A percentile compares a stretch with the other conserved stretches of the same genome.
Evolutionary conservation across 1,140 invertebrate genomes (phyloP).

Genomic region (Dendroctonus valens): DNA sequence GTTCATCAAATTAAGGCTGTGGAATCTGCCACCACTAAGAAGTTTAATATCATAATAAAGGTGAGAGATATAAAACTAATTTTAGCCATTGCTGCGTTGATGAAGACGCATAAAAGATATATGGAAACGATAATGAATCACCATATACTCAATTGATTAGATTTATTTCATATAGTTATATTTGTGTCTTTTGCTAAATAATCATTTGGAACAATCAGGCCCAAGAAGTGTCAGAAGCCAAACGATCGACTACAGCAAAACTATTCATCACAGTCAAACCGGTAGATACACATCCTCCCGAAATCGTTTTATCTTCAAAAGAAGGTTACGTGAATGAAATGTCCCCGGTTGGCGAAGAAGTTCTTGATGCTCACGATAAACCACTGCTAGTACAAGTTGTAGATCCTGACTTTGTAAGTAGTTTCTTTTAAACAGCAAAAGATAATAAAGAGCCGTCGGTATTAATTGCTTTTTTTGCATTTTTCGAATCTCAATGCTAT

Average conservation of each 20-base stretch:
- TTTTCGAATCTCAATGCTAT: too few relatives aligned
- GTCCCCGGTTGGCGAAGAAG: constrained; percentile 76
- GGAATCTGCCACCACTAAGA: constrained; percentile 70
- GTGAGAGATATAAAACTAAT: constrained; percentile 47
- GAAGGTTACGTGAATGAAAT: constrained; percentile 85
- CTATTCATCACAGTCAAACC: constrained; percentile 77
- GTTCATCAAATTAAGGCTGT: constrained; percentile 78
- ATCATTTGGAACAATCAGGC: constrained; percentile 55
- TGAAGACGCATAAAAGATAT: background rate
- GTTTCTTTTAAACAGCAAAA: background rate
- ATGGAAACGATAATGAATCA: background rate
- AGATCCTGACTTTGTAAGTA: constrained; percentile 78
- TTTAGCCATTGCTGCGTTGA: too few relatives aligned
- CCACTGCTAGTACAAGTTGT: constrained; percentile 72
- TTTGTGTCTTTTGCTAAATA: too few relatives aligned
- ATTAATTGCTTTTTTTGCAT: too few relatives aligned
- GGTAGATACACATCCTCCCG: constrained; percentile 80
- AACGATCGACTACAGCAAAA: constrained; percentile 78
- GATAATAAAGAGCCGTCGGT: too few relatives aligned
- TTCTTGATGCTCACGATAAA: constrained; percentile 64
- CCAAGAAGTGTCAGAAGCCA: constrained; percentile 74
- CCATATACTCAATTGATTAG: background rate
- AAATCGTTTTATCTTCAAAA: constrained; percentile 66
- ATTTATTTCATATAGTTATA: background rate
- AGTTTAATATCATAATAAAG: constrained; percentile 67